Conservation (phyloP, 2,888 invertebrate genomes). For the Brassicogethes aeneus region DNA sequence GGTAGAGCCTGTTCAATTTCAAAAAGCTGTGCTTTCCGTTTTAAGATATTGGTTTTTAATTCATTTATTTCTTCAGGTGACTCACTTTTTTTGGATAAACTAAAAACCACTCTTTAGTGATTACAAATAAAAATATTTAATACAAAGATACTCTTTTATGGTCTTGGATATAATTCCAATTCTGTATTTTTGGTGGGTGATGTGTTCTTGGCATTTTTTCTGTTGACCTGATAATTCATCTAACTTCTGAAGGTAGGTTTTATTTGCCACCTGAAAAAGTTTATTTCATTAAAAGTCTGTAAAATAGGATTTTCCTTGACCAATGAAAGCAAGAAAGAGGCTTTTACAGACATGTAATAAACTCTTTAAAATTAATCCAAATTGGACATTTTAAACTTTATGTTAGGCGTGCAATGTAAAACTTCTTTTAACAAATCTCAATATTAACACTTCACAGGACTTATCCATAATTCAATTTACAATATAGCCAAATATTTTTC, state of each 20-base stretch:
- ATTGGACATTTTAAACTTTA: too few species aligned
- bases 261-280: constrained; percentile 59
- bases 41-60: constrained; percentile 69
- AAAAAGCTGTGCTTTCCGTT: constrained; percentile 75
- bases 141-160: constrained; percentile 65
- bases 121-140: constrained; percentile 1
- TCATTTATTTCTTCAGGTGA: constrained; percentile 50
- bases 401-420: too few species aligned
- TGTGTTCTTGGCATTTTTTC: constrained; percentile 77
- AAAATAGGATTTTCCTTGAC: too few species aligned
- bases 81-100: constrained; percentile 31
- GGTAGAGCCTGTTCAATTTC: constrained; percentile 93
- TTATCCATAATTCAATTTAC: too few species aligned
- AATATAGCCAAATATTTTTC: too few species aligned
- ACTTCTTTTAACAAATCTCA: too few species aligned
- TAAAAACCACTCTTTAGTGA: constrained; percentile 15
- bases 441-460: too few species aligned
- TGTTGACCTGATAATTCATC: constrained; percentile 79
- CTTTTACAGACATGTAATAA: too few species aligned
- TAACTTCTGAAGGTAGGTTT: constrained; percentile 74
- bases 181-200: constrained; percentile 87
- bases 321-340: too few species aligned
- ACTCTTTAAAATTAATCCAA: too few species aligned
- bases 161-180: constrained; percentile 71
- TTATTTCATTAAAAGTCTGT: too few species aligned